Evolutionary conservation across 1,140 invertebrate genomes (phyloP).

Genomic region (Drosophila sulfurigaster): DNA sequence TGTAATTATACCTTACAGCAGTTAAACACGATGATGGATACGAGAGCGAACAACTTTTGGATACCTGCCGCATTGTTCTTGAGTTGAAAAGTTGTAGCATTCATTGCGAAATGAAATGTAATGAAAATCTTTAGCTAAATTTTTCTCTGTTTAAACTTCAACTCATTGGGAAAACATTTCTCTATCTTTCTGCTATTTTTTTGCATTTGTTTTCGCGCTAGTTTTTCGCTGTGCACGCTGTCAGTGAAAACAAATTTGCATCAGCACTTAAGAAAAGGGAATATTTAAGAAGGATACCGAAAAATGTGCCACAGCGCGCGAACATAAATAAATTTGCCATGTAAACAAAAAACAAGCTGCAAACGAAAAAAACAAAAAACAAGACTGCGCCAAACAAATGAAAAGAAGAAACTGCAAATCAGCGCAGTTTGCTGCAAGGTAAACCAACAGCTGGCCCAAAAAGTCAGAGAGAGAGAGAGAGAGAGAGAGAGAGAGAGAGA

Average conservation of each 20-base stretch:
- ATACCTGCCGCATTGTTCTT: neutral
- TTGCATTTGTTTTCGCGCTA: neutral
- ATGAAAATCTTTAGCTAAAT: conserved; percentile 14
- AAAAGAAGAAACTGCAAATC: conserved; percentile 76
- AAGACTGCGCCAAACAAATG: conserved; percentile 65
- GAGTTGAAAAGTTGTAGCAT: neutral
- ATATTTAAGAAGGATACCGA: conserved; percentile 67
- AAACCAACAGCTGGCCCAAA: conserved; percentile 58
- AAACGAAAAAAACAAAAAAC: conserved; percentile 39
- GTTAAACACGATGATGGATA: conserved; percentile 6
- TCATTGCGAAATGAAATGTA: neutral
- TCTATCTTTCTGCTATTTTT: neutral
- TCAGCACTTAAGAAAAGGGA: conserved; percentile 73
- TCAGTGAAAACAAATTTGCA: conserved; percentile 70
- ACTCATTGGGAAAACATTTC: conserved; percentile 7
- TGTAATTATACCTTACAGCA: conserved; percentile 20
- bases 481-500: neutral
- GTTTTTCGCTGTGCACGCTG: conserved; percentile 14
- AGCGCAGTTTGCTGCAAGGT: conserved; percentile 75
- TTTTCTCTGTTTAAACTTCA: conserved; percentile 26
- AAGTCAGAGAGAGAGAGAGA: neutral
- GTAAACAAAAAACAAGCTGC: conserved; percentile 68
- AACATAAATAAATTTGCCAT: conserved; percentile 82
- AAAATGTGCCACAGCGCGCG: conserved; percentile 71
- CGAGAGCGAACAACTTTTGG: neutral